Evolutionary conservation across 2,888 invertebrate species (phyloP), one percentile per base, ranked within the genome.

Genomic region (Scaptomyza cyrtandrae): DNA sequence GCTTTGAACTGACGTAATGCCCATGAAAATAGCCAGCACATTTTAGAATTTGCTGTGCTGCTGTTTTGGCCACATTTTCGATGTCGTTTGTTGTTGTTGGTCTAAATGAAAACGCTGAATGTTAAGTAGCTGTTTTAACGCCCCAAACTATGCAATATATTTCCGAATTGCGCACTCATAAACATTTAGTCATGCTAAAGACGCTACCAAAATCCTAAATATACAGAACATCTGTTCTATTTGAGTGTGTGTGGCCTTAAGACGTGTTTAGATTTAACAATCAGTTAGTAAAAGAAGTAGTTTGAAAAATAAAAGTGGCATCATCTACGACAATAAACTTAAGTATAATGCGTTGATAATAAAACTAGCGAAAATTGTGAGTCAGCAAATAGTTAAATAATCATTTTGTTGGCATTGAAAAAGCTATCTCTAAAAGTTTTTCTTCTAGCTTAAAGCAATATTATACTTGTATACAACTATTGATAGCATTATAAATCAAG

Each of bases 1-100:
- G n/a, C n/a, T n/a, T n/a, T 19, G 24, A 35, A 62, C 76, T 83
- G 83, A 83, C 83, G 87, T 86, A 83, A 83, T 86, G 68, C 71
- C 70, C 76, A 71, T 84, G 71, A 65, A 83, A 83, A 83, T 83
- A 86, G 74, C 76, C 53, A 48, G 29, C 45, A 66, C 66, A 80
- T 59, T 78, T 55, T 58, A 27, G 52, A 50, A 50, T 50, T 49
- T 24, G 58, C 48, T 72, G 72, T 72, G 39, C 14, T 55, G 73
- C 62, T 71, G 44, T 58, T 37, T 29, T 64, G 59, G 74, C 43
- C 74, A 61, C 61, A 53, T 24, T 72, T 41, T 75, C 31, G 31
- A 55, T 59, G 46, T 48, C 35, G 53, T 59, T 68, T 39, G 37
- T 60, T 39, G 33, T 68, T 39, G 37, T 60, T 39, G 33, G 39